Evolutionary conservation across 2,888 invertebrate species (phyloP), one percentile per base, ranked within the genome.

Genomic region (Liopterus haemorrhoidalis): DNA sequence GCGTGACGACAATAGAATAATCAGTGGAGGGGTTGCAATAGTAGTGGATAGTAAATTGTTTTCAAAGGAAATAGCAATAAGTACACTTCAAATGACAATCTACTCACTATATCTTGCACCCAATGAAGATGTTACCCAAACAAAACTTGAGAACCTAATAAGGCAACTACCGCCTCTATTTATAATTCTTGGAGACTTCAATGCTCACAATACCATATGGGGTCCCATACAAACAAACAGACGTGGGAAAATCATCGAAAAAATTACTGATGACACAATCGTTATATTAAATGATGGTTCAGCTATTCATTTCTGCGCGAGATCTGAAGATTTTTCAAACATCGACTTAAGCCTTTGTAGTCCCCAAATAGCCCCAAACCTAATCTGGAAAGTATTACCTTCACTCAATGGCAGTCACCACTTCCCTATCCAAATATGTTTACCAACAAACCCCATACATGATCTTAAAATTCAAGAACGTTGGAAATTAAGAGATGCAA

Each of bases 401-500:
- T 16, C 8, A 19, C 6, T 33, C 5, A 11, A 15, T 33, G 19
- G n/a, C 15, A 15, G 18, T 18, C 18, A 16, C 11, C 18, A 16
- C 11, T 33, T 33, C 5, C 18, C 33, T 16, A 33, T 33, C 3
- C 8, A 9, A 15, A 33, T 33, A 15, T 32, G 14, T 14, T 9
- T 9, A 16, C 6, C 15, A 9, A 9, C 33, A 3, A 16, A 15
- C 16, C 4, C 11, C 16, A 16, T 8, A 9, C 18, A 15, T 19
- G 9, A 16, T 11, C 16, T n/a, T 8, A 16, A 6, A 9, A 33
- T 11, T 16, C 11, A 33, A 9, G 15, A 9, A 32, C 4, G 15
- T n/a, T 32, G 32, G 32, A 32, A 32, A 32, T 14, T 32, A 15
- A 16, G 15, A 32, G 12, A 12, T 14, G 32, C 32, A 32, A 14